phyloP scores from a whole-genome alignment of 2,113 vertebrate species.

The Bothrops jararaca region DNA sequence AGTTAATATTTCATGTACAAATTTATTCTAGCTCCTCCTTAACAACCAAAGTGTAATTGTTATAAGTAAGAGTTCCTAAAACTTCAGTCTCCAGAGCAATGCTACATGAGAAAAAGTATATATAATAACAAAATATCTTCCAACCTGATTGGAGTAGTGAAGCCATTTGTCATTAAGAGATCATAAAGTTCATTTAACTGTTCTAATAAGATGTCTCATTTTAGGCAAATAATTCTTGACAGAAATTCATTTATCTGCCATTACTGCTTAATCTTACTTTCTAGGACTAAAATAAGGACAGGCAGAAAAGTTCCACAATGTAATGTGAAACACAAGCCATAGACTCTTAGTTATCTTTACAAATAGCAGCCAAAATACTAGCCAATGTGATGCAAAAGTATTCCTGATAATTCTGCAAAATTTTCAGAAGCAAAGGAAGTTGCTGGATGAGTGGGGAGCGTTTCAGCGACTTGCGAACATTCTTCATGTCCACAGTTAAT shows the following conservation, averaged over 20 bases:
- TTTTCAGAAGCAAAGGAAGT: neutral
- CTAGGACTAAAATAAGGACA: neutral
- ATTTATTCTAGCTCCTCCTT: neutral
- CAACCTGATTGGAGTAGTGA: neutral
- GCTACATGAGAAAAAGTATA: neutral
- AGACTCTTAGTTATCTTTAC: neutral
- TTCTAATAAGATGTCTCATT: neutral
- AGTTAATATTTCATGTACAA: neutral
- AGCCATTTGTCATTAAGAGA: neutral
- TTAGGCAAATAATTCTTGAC: neutral
- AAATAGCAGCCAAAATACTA: neutral
- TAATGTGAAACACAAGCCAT: neutral
- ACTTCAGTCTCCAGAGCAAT: neutral
- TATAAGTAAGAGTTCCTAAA: neutral
- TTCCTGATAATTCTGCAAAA: neutral
- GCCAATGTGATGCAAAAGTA: neutral
- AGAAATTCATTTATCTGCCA: neutral
- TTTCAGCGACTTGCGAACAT: neutral
- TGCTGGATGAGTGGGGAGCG: neutral
- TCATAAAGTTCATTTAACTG: neutral
- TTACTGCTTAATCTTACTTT: neutral
- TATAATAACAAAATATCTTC: neutral
- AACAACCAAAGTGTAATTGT: neutral
- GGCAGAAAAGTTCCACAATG: neutral
- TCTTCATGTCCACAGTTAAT: neutral